Evolutionary conservation across 2,888 invertebrate genomes (phyloP), one percentile per base, ranked within the genome.

Genomic region (Drosophila vallismaia): DNA sequence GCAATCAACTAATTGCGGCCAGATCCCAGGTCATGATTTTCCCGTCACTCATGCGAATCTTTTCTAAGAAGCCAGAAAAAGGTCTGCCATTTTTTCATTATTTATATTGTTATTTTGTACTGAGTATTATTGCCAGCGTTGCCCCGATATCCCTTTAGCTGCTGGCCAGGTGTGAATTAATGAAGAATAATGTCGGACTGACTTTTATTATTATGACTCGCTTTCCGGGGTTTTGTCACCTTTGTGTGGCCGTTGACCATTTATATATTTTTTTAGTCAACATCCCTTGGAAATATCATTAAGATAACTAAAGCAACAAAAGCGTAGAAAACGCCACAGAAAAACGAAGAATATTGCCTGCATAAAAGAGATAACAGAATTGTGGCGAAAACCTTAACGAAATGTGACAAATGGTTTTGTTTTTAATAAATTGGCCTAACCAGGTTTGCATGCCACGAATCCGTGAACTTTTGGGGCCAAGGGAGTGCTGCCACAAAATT

Each of bases 351-450:
- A 29, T 55, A 48, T 4, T 33, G 14, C 9, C 52, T 29, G 31
- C 62, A 50, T 44, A 29, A 38, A 45, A 4, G 49, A 24, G 52
- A 31, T 36, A 53, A 28, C 48, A 4, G 14, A 10, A 5, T 44
- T 26, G 72, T 68, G 87, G 57, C 82, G 79, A 85, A 83, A 86
- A 74, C 74, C 73, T 75, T 79, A 82, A 88, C 77, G 84, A 84
- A 86, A 88, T 84, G 84, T 86, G 88, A 88, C 84, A 88, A 84
- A 84, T 88, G 88, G 77, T 80, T 75, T 88, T 79, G 83, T 76
- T 79, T 88, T 88, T 86, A 88, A 84, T 84, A 86, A 84, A 84
- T 84, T 84, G 88, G 88, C 84, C 86, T 83, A 86, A 83, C 83
- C 83, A 36, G 71, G 83, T 69, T 82, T 76, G 55, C 83, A 66